Percentiles rank a stretch among this genome's conserved stretches.
Conservation (phyloP, 2,797 vertebrate species). For the Acanthopagrus latus region DNA sequence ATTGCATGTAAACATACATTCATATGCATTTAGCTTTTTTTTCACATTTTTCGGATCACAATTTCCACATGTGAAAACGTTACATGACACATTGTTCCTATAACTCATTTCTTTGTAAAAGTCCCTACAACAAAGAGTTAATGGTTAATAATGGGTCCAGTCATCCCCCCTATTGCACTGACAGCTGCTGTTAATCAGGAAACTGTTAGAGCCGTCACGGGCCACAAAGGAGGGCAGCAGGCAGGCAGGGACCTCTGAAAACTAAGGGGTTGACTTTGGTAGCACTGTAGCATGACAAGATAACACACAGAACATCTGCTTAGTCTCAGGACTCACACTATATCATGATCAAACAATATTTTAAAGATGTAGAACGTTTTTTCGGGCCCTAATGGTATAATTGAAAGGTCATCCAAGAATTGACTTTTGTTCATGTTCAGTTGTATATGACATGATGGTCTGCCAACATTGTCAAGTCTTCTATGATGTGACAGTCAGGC, state of each 20-base stretch:
- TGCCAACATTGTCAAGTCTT: not conserved
- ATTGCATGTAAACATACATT: no score
- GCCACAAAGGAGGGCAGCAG: slow-evolving; percentile 56
- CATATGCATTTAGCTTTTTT: no score
- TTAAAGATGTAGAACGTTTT: slow-evolving; percentile 37
- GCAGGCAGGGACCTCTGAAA: slow-evolving; percentile 57
- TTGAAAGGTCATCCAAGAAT: not conserved
- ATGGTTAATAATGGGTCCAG: slow-evolving; percentile 44
- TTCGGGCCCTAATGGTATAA: not conserved
- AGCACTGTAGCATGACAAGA: slow-evolving; percentile 70
- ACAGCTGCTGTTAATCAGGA: slow-evolving; percentile 78
- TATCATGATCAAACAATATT: slow-evolving; percentile 36
- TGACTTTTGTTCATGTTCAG: not conserved
- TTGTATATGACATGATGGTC: not conserved
- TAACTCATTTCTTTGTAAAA: not conserved
- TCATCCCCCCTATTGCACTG: slow-evolving; percentile 43
- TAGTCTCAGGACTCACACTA: slow-evolving; percentile 66
- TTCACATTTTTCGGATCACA: no score
- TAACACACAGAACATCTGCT: slow-evolving; percentile 76
- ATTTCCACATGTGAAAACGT: no score
- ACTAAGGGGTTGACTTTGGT: slow-evolving; percentile 54
- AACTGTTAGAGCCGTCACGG: slow-evolving; percentile 55
- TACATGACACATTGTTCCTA: no score
- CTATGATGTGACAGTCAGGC: not conserved
- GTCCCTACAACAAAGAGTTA: slow-evolving; percentile 31